Evolutionary conservation across 2,797 vertebrate species (phyloP).

Genomic region (Sebastes hubbsi): DNA sequence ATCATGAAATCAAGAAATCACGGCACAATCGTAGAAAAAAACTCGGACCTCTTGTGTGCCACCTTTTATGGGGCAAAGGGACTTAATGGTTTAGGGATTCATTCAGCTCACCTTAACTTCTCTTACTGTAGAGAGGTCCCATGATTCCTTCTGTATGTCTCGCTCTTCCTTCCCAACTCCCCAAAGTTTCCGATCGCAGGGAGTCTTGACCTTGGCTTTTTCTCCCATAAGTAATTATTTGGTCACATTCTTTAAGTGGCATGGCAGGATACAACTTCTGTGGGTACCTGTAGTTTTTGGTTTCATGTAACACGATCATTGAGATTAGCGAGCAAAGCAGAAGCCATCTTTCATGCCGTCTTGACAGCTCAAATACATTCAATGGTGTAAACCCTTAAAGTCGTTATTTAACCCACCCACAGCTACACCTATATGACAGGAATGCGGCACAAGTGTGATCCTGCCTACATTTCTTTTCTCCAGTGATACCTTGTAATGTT

Average conservation of each 20-base stretch:
- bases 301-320: too few species aligned
- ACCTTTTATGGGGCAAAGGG: too few species aligned
- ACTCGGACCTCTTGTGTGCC: too few species aligned
- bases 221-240: too few species aligned
- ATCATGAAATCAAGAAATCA: not conserved
- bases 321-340: not conserved
- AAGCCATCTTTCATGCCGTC: not conserved
- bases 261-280: not conserved
- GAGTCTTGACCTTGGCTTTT: slow-evolving; percentile 74
- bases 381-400: not conserved
- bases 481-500: not conserved
- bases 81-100: not conserved
- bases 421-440: not conserved
- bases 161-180: not conserved
- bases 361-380: not conserved
- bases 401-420: not conserved
- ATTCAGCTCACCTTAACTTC: not conserved
- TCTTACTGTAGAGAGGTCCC: not conserved
- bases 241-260: not conserved
- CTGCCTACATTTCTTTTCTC: not conserved
- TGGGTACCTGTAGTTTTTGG: fast-evolving
- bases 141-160: not conserved
- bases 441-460: not conserved
- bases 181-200: not conserved
- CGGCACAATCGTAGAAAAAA: too few species aligned